phyloP scores from a whole-genome alignment of 2,113 vertebrate species.

The Periophthalmodon schlosseri region DNA sequence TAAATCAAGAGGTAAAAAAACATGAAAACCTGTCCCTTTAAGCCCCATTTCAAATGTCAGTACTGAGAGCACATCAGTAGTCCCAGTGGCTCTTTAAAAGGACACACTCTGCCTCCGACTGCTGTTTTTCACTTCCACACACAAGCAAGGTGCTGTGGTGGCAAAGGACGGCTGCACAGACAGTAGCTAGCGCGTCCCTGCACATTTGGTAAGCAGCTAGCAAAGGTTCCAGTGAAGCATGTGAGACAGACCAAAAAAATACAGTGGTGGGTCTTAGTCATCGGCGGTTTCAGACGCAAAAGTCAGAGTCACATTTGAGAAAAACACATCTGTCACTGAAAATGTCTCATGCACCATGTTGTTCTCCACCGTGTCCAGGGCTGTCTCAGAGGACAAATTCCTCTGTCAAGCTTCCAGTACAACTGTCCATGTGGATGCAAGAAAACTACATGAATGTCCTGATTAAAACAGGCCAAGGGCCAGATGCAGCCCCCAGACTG shows the following conservation, averaged over 20 bases:
- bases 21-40: too few species aligned
- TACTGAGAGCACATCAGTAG: constrained; percentile 30
- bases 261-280: constrained; percentile 47
- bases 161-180: constrained; percentile 27
- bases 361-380: not conserved
- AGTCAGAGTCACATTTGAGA: constrained; percentile 21
- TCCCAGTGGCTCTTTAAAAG: constrained; percentile 14
- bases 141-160: constrained; percentile 16
- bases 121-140: not conserved
- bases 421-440: too few species aligned
- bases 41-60: constrained; percentile 52
- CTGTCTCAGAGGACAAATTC: not conserved
- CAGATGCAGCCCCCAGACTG: too few species aligned
- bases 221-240: constrained; percentile 46
- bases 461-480: too few species aligned
- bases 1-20: too few species aligned
- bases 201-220: constrained; percentile 24
- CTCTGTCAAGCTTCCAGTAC: not conserved
- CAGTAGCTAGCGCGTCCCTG: constrained; percentile 36
- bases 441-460: too few species aligned
- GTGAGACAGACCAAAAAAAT: constrained; percentile 52
- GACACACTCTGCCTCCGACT: constrained; percentile 14
- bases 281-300: constrained; percentile 28
- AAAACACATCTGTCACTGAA: constrained; percentile 26
- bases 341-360: not conserved